Conservation (phyloP, 2,888 invertebrate genomes). For the Mystacides longicornis region DNA sequence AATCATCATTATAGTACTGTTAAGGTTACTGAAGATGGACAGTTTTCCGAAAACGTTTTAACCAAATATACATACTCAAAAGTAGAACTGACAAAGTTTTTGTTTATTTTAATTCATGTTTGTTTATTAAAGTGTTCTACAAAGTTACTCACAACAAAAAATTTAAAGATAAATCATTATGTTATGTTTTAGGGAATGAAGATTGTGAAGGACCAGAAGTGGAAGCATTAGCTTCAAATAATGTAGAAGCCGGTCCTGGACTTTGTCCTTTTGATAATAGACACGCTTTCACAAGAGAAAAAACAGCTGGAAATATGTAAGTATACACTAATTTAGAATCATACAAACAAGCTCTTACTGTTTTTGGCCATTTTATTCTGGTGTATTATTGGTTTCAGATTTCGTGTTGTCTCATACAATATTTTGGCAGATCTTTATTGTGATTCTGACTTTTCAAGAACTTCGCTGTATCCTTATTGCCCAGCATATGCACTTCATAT, state of each 20-base stretch:
- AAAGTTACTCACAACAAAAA: too few relatives aligned
- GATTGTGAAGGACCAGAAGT: constrained; percentile 51
- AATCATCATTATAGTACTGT: too few relatives aligned
- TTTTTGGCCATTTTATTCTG: too few relatives aligned
- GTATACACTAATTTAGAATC: constrained; percentile 24
- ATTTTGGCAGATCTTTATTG: constrained; percentile 88
- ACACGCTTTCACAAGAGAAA: constrained; percentile 60
- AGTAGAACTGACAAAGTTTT: background rate
- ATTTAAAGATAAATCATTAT: background rate
- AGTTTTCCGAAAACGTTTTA: too few relatives aligned
- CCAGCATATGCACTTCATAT: constrained; percentile 71
- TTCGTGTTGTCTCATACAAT: constrained; percentile 82
- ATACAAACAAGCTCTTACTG: too few relatives aligned
- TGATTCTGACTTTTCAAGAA: constrained; percentile 70
- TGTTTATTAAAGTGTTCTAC: too few relatives aligned
- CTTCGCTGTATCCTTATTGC: constrained; percentile 75
- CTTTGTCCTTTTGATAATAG: constrained; percentile 74
- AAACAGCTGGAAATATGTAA: constrained; percentile 52
- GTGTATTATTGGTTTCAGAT: constrained; percentile 41
- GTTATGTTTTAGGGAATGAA: constrained; percentile 40
- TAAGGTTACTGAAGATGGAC: too few relatives aligned
- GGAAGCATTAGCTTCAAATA: constrained; percentile 51
- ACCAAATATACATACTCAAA: background rate
- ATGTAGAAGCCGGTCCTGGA: constrained; percentile 68
- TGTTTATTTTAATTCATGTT: background rate